Conservation (phyloP, 2,888 invertebrate species). For the Ornithoptera priamus region DNA sequence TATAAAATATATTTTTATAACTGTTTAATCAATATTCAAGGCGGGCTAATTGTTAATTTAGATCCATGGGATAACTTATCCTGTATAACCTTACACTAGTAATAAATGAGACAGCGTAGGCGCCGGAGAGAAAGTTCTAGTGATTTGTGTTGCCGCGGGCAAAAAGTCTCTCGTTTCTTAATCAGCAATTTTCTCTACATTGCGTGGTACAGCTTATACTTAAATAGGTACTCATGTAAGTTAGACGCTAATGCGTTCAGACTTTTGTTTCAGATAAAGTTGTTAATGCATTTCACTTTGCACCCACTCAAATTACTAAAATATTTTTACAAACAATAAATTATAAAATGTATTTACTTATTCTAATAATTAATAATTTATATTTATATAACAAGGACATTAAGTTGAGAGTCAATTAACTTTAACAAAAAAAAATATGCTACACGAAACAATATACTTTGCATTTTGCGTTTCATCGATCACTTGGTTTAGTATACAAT, state of each 20-base stretch:
- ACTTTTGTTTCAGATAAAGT: neutral
- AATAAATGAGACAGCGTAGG: slow-evolving; percentile 24
- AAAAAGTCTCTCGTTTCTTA: slow-evolving; percentile 24
- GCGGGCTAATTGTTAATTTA: slow-evolving; percentile 10
- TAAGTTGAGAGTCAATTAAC: no score
- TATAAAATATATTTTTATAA: neutral
- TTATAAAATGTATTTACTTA: neutral
- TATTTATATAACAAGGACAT: no score
- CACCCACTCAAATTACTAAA: neutral
- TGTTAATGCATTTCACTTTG: neutral
- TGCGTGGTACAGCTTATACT: neutral
- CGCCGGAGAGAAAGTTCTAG: slow-evolving; percentile 28
- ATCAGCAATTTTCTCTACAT: slow-evolving; percentile 22
- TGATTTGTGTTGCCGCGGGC: slow-evolving; percentile 22
- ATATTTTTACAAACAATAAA: neutral
- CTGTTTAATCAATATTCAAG: neutral
- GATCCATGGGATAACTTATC: slow-evolving; percentile 10
- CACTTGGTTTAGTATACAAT: no score
- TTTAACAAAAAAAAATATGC: no score
- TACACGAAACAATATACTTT: no score
- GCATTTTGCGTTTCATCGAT: no score
- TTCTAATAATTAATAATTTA: no score
- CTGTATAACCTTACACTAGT: neutral
- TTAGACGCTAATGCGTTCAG: neutral
- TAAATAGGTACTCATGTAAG: neutral